phyloP scores from a whole-genome alignment of 2,797 vertebrate species.

The Huso huso region DNA sequence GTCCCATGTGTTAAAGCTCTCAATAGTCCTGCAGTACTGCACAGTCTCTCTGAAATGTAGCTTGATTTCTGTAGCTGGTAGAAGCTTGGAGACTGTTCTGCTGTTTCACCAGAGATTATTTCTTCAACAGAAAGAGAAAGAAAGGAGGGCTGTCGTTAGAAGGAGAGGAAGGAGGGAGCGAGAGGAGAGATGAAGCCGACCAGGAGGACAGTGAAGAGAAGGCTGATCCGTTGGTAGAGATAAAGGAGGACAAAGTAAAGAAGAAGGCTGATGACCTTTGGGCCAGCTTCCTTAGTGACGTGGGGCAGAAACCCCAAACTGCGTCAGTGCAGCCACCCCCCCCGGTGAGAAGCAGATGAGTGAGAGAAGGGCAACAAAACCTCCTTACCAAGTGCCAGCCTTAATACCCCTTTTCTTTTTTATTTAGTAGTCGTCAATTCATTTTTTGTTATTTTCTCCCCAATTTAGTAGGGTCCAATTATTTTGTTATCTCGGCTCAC shows the following conservation, averaged over 20 bases:
- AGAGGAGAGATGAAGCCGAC: constrained; percentile 32
- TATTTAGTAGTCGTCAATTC: no score
- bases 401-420: no score
- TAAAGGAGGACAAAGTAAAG: constrained; percentile 42
- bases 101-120: constrained; percentile 6
- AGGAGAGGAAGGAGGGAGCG: constrained; percentile 38
- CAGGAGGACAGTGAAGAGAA: constrained; percentile 34
- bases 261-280: constrained; percentile 89
- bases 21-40: no score
- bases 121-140: constrained; percentile 67
- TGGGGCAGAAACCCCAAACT: constrained; percentile 69
- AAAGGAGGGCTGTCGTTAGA: constrained; percentile 59
- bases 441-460: no score
- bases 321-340: neutral
- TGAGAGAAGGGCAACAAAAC: neutral
- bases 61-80: no score
- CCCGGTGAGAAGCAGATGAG: constrained; percentile 20
- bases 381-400: no score
- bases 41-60: no score
- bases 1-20: no score
- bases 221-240: constrained; percentile 11
- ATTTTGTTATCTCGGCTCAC: no score
- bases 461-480: no score
- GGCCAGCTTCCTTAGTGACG: constrained; percentile 89
- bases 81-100: no score